Base-by-base conservation (phyloP, 2,888 invertebrate species). In the Lepeophtheirus nordmannii region DNA sequence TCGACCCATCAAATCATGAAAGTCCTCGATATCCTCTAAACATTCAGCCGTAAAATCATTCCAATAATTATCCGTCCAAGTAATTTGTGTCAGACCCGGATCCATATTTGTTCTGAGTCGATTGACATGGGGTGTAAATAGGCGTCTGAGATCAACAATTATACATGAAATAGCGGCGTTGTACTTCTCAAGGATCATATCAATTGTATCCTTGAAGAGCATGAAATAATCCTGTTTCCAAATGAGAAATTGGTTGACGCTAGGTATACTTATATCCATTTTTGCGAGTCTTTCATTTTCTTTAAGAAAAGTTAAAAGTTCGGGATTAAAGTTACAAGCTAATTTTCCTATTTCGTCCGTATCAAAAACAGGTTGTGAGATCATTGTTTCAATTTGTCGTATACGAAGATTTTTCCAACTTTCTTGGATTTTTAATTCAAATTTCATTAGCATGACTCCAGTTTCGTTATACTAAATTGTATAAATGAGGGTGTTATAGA, bases 1-100 rank as follows among this genome's bases (percentile, higher is more conserved):
- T 70, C 90, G 82, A 14, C 11, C 56, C 53, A 64, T 64, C 30
- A 64, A 37, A 56, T 64, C 38, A 11, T 22, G 22, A 56, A 94
- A 89, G 67, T 85, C 83, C 70, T 85, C 82, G 30, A 93, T 85
- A 22, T 87, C 86, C 53, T 82, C 80, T 69, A 85, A 84, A 30
- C 87, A 86, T 65, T 81, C 80, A 68, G 85, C 82, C 68, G 87
- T 83, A 74, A 88, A 92, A 67, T 80, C 79, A 67, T 83, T 81
- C 85, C 93, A 90, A 70, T 85, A 83, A 17, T 85, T 81, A 68
- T 87, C 85, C 1, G 90, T 89, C 94, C 94, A 96, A 40, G 85
- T 86, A 14, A 93, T 81, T 12, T 81, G 80, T 23, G 82, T 82
- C 38, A 93, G 77, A 0, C 88, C 92, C 0, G 92, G 91, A 67